phyloP scores from a whole-genome alignment of 2,888 invertebrate genomes.

The Parnassius orleans region DNA sequence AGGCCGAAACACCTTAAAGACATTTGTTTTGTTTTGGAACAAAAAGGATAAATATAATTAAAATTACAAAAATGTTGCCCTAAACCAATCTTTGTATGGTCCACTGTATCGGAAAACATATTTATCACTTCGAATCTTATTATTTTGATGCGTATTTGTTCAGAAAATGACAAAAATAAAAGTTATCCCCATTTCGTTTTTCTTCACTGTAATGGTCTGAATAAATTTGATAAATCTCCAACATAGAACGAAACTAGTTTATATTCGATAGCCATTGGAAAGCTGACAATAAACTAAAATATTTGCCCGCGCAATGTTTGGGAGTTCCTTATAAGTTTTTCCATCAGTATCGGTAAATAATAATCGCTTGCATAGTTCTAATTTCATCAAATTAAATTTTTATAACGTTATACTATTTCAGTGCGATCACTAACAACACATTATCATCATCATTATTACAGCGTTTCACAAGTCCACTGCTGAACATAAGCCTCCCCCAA shows the following conservation, averaged over 20 bases:
- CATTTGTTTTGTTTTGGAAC: no score
- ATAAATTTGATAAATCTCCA: conserved; percentile 55
- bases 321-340: conserved; percentile 34
- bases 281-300: conserved; percentile 37
- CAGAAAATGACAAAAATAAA: conserved; percentile 11
- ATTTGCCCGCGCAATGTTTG: conserved; percentile 27
- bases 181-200: conserved; percentile 20
- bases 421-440: no score
- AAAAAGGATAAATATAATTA: no score
- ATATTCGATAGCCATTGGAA: conserved; percentile 33
- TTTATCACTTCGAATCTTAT: neutral
- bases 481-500: no score
- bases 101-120: neutral
- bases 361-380: conserved; percentile 20
- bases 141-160: conserved; percentile 1
- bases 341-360: conserved; percentile 27
- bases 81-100: neutral
- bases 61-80: no score
- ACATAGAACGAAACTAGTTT: conserved; percentile 39
- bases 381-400: conserved; percentile 5
- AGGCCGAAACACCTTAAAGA: no score
- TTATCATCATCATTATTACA: no score
- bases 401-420: no score
- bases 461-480: no score
- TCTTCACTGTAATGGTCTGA: conserved; percentile 46